These are phyloP conservation scores for Holotrichia oblita DNA, from an alignment of 1,140 invertebrate species.

Conservation along the genomic window DNA sequence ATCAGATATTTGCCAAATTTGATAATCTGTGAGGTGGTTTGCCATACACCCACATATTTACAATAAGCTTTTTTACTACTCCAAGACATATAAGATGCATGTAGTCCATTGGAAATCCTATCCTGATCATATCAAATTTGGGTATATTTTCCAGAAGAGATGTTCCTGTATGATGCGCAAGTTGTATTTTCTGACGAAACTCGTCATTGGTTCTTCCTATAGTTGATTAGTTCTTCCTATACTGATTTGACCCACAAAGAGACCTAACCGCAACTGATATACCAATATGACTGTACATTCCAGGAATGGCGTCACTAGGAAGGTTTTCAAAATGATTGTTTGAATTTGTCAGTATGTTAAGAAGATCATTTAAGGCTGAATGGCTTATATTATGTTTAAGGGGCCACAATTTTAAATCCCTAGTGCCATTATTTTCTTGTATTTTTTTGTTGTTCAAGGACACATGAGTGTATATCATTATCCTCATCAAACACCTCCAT, in stretches of 20 bases:
- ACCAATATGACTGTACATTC: background rate
- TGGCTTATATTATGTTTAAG: too few species aligned
- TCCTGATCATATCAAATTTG: background rate
- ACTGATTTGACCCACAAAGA: background rate
- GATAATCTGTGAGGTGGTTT: slow-evolving; percentile 43
- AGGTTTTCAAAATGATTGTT: background rate
- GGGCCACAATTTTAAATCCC: background rate
- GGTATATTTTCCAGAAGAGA: background rate
- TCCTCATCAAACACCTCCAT: background rate
- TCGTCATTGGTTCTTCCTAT: background rate
- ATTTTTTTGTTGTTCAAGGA: background rate
- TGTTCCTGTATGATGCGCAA: background rate
- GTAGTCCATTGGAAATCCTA: slow-evolving; percentile 46
- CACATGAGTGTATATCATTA: background rate
- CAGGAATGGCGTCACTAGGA: background rate
- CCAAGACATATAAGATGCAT: slow-evolving; percentile 47
- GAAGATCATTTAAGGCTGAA: background rate
- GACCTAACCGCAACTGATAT: background rate
- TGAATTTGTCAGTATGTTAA: background rate
- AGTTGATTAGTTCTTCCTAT: background rate
- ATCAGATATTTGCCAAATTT: slow-evolving; percentile 37
- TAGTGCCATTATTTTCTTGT: background rate
- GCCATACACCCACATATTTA: slow-evolving; percentile 42
- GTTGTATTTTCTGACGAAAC: background rate
- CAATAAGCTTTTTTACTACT: slow-evolving; percentile 46